Evolutionary conservation across 2,797 vertebrate species (phyloP), one percentile per base, ranked within the genome.

Genomic region (Eremophila alpestris): DNA sequence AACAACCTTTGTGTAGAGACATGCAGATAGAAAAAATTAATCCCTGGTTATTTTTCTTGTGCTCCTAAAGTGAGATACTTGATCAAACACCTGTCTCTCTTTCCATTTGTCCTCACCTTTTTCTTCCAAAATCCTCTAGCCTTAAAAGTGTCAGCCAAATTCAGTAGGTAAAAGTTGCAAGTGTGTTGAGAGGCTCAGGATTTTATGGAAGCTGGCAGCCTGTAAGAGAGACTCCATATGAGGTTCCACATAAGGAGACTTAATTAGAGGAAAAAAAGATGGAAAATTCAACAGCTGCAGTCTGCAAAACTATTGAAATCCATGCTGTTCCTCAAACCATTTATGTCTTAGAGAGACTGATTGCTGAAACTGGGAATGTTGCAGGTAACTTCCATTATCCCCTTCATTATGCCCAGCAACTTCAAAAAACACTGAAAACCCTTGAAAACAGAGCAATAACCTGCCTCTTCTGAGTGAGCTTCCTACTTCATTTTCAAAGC

Each of bases 101-200:
- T 54, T 45, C 21, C 2, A 0, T 46, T 60, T 0, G 0, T 40
- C 8, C 21, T 34, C 30, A 30, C 11, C 1, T 80, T 43, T 40
- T 40, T 17, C 30, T 54, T 75, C 67, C 30, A 58, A 65, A 80
- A 21, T 32, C 2, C 34, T 92, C 48, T 51, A 55, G 3, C n/a
- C 26, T 46, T 60, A 7, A 59, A 46, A 43, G 4, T 14, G 5
- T 34, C 38, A 71, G 34, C 5, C 27, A 71, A 36, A 46, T 49
- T 23, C 4, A 9, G 29, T 3, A 32, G 5, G 18, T 13, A 77
- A 30, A 70, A 52, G 11, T 63, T 46, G 69, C 36, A 71, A 56
- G n/a, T 32, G 13, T 60, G 16, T 41, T 41, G n/a, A 83, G 75
- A 65, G 13, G n/a, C 3, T 75, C 23, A 21, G 64, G 9, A 22